phyloP scores from a whole-genome alignment of 2,797 vertebrate genomes.

The Neostethus bicornis region DNA sequence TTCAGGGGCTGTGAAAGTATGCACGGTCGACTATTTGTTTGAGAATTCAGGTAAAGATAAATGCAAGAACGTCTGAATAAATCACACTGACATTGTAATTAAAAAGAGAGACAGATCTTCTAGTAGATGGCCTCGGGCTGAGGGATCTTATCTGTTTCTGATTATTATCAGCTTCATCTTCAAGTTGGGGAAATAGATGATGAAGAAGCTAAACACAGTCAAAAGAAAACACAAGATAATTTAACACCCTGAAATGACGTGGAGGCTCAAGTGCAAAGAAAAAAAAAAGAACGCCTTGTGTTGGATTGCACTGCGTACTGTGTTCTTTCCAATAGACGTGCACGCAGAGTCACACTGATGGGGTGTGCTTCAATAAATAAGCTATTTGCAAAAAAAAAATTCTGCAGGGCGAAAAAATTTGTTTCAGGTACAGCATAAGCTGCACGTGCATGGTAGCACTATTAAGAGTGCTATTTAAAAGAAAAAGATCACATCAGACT shows the following conservation, averaged over 20 bases:
- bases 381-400: no score
- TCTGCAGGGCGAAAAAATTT: no score
- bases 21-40: constrained; percentile 13
- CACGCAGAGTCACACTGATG: no score
- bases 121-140: constrained; percentile 36
- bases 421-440: no score
- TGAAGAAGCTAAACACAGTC: constrained; percentile 27
- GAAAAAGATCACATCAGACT: no score
- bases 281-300: background rate
- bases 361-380: no score
- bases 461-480: no score
- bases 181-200: constrained; percentile 58
- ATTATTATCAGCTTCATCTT: constrained; percentile 52
- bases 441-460: no score
- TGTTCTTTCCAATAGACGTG: no score
- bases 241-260: background rate
- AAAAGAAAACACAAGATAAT: constrained; percentile 14
- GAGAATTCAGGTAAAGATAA: constrained; percentile 29
- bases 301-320: no score
- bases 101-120: constrained; percentile 47
- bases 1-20: constrained; percentile 1
- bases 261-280: background rate
- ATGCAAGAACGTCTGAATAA: constrained; percentile 43
- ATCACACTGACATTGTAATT: constrained; percentile 71
- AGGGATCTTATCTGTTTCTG: constrained; percentile 44